Evolutionary conservation across 1,140 invertebrate genomes (phyloP), one percentile per base, ranked within the genome.

Genomic region (Pseudomyrmex concolor): DNA sequence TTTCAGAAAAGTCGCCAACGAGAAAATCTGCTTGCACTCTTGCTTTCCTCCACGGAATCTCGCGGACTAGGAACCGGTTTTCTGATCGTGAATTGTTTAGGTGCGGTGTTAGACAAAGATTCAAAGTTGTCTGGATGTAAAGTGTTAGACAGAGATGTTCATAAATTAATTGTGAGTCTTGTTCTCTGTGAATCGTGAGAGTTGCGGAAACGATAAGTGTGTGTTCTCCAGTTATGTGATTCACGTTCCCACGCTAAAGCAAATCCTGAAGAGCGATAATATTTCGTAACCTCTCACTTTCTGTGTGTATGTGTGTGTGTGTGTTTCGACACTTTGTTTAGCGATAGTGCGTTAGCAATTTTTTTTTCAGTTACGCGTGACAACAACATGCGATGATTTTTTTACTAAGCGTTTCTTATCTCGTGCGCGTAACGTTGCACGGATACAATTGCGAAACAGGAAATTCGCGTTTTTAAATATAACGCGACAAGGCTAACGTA

Each of bases 21-120:
- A 54, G 51, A 85, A 85, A 76, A 82, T 55, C 63, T 66, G 34
- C 80, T 7, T n/a, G 22, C 66, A 63, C 50, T 84, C 54, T 78
- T 71, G 68, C 77, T 86, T 89, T 88, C 64, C 59, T 84, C 25
- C 25, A 5, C 34, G 63, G 63, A 64, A 84, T 68, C 62, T 71
- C n/a, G 25, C 2, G 25, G 55, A 34, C 2, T 43, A 50, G 64
- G 2, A 86, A 87, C 86, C 57, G 63, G 84, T 86, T 86, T 45
- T 55, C 10, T 8, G 9, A 2, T 9, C 34, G 13, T 17, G 10
- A 59, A 50, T 62, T 70, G n/a, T 48, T 54, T 62, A 13, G 12
- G 43, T 3, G 12, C 0, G 1, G 8, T 67, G 0, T 45, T 34
- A 34, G 5, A 57, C 43, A 22, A 22, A 73, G 2, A 62, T 34